Evolutionary conservation across 1,140 invertebrate genomes (phyloP), one percentile per base, ranked within the genome.

Genomic region (Drosophila nannoptera): DNA sequence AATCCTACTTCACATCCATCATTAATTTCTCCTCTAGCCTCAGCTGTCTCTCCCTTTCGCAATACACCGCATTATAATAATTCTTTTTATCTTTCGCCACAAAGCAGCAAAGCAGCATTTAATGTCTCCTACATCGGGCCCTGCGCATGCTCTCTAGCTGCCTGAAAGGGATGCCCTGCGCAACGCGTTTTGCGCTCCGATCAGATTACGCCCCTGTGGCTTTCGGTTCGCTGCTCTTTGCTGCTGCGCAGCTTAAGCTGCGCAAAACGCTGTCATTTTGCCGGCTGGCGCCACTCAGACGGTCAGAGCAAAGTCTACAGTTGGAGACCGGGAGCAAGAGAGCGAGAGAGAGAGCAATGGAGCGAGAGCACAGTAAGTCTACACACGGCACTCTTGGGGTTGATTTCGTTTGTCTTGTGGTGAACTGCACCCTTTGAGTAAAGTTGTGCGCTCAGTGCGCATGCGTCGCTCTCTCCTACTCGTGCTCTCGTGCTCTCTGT

Each of bases 351-450:
- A 58, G 43, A 56, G 49, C 12, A 33, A 43, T 36, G 3, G 38
- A 43, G 40, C 12, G 8, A 38, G 36, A 38, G 36, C 8, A 7
- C 8, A 12, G 22, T 22, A 65, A 58, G 36, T 65, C 61, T 65
- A 65, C 67, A 69, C 36, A 12, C 8, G 45, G 7, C 8, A 35
- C 11, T 6, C 8, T 42, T 48, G 60, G 67, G 67, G 81, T 73
- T 75, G 76, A 55, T 46, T 42, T 55, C 62, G 12, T 33, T 7
- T 40, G 29, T 7, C 5, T 33, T 60, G 16, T 22, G 22, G 22
- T 22, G 1, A 22, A 22, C 80, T 86, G 77, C 80, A 86, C 76
- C 80, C 80, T 77, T 86, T 80, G 55, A 50, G 60, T 35, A 36
- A 70, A 53, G 12, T 64, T 59, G 42, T 11, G 11, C n/a, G 7